Percentiles rank a stretch among this genome's conserved stretches.
Evolutionary conservation across 1,140 invertebrate genomes (phyloP).

Genomic region (Saxidomus purpurata): DNA sequence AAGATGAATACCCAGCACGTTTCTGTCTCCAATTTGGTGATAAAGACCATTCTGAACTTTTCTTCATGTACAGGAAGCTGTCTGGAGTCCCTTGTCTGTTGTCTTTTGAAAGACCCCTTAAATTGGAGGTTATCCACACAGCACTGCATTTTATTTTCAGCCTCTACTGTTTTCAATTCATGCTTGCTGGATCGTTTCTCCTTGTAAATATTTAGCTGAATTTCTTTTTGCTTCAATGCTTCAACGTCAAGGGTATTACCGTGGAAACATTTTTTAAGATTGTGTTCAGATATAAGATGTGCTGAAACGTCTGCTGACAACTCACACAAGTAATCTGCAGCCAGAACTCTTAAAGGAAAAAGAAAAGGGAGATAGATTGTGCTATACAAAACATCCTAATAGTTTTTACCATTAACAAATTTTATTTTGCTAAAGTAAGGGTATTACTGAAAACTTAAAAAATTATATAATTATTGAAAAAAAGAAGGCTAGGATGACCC

Average conservation of each 20-base stretch:
- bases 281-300: not conserved
- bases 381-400: no score
- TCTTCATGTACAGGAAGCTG: constrained; percentile 4
- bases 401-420: no score
- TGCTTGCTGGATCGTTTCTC: not conserved
- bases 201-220: not conserved
- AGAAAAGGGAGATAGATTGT: no score
- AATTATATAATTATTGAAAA: no score
- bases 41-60: not conserved
- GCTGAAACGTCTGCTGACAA: not conserved
- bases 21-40: not conserved
- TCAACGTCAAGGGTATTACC: not conserved
- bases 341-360: not conserved
- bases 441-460: no score
- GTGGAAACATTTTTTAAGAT: not conserved
- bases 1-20: not conserved
- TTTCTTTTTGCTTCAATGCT: not conserved
- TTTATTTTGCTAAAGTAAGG: no score
- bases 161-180: not conserved
- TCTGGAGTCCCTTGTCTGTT: not conserved
- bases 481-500: no score
- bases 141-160: not conserved
- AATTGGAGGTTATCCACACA: not conserved
- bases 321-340: not conserved
- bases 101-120: not conserved